Evolutionary conservation across 2,888 invertebrate genomes (phyloP), one percentile per base, ranked within the genome.

Genomic region (Chouioia cunea): DNA sequence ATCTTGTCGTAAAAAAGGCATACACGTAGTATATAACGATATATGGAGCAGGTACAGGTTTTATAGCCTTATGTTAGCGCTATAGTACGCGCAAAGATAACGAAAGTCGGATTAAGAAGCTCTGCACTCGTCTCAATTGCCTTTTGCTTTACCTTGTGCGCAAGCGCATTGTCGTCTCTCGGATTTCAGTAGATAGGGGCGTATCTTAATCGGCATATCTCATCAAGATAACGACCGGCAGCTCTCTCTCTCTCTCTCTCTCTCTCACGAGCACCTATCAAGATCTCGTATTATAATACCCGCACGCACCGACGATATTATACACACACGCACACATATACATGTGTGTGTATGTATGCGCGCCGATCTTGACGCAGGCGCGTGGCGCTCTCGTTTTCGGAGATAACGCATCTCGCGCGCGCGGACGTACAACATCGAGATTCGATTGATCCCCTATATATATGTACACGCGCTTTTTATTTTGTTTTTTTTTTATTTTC

Each of bases 121-220:
- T 27, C 27, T 6, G 23, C 16, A 36, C 50, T 54, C 73, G 57
- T 59, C 27, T 27, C 27, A 6, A 27, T 73, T 62, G 68, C 74
- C 73, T 77, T 78, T 77, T 71, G 78, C 76, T 79, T 78, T n/a
- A n/a, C n/a, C n/a, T n/a, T n/a, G n/a, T n/a, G n/a, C n/a, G n/a
- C n/a, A n/a, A n/a, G 80, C 79, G 76, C 78, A 77, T 77, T 8
- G 27, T n/a, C 14, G n/a, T 22, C 60, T 58, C 65, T 80, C 78
- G 79, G 79, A 82, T 83, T 83, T 81, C 81, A 79, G 79, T 79
- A 71, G 71, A 72, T 69, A 77, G 78, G 79, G 79, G 79, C 79
- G 80, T 82, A 85, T 83, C 83, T 84, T 79, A 80, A 83, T 81
- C 82, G 81, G 73, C 78, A 77, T 83, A 84, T 85, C 85, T 84